Percentiles rank a stretch among this genome's conserved stretches.
Conservation (phyloP, 2,888 invertebrate genomes). For the Catonia carolina region DNA sequence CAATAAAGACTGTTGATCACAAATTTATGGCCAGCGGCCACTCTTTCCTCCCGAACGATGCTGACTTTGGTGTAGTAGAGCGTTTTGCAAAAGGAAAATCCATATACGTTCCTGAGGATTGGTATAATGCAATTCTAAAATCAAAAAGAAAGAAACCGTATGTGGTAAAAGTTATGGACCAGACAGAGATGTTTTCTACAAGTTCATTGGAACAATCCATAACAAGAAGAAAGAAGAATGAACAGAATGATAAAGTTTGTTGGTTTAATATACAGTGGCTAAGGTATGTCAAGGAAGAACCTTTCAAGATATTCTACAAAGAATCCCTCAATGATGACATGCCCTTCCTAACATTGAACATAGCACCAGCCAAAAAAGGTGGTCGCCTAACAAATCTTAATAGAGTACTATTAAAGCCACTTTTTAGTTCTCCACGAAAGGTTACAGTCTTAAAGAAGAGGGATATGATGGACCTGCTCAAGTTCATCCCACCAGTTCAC, state of each 20-base stretch:
- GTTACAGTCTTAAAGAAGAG: conserved; percentile 15
- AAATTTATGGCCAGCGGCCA: conserved; percentile 4
- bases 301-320: conserved; percentile 19
- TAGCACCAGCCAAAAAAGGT: conserved; percentile 9
- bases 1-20: conserved; percentile 4
- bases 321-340: conserved; percentile 12
- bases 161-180: conserved; percentile 17
- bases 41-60: conserved; percentile 5
- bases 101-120: conserved; percentile 1
- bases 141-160: conserved; percentile 16
- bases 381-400: conserved; percentile 3
- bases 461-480: conserved; percentile 15
- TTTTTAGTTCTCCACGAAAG: conserved; percentile 11
- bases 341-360: conserved; percentile 13
- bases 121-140: conserved; percentile 1
- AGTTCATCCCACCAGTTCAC: conserved; percentile 16
- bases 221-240: conserved; percentile 17
- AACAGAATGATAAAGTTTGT: conserved; percentile 17
- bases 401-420: conserved; percentile 4
- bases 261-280: conserved; percentile 21
- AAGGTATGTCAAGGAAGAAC: conserved; percentile 20
- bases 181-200: conserved; percentile 15
- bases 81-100: conserved; percentile 3
- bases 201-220: conserved; percentile 9
- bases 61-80: conserved; percentile 11